Base-by-base conservation (phyloP, 2,888 invertebrate genomes). In the Cephus sareptanus region DNA sequence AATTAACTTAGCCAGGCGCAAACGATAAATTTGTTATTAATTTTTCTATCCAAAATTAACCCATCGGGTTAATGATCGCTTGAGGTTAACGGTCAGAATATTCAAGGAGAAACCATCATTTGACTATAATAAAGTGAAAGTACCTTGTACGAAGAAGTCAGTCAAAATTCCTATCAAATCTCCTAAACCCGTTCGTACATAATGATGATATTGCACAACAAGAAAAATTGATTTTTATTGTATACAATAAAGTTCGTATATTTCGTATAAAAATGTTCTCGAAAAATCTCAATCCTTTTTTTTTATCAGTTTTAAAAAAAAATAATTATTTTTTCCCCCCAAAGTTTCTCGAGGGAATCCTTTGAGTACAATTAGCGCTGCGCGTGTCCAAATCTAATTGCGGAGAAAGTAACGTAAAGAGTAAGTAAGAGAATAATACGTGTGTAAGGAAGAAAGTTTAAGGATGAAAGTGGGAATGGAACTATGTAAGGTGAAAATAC, bases 391-490 rank as follows among this genome's bases (percentile, higher is more conserved):
- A 56, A 56, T 9, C 9, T 23, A 85, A 88, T 89, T 84, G 79
- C 75, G 85, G 89, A 86, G 89, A 89, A 89, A 89, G 89, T 83
- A 79, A 56, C 56, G 56, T 56, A 23, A 56, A 56, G 56, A 56
- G 56, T 23, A 37, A 37, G 37, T 37, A 56, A 56, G 23, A 56
- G 56, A 56, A 23, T 23, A 56, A 56, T 56, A 56, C 23, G 56
- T 56, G 56, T 23, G 56, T 23, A 23, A 56, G 56, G 77, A 89
- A 84, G 89, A 89, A 88, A 89, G 89, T 89, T 83, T 84, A 81
- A 80, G 77, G 69, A 77, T 75, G 79, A 79, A 82, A 80, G 81
- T 82, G 75, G 79, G 74, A 76, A 77, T 78, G 76, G 73, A 9
- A 56, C 23, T 9, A 23, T 56, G 23, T 4, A 23, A 23, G 15